Conservation (phyloP, 2,888 invertebrate genomes). For the Melinopterus prodromus region DNA sequence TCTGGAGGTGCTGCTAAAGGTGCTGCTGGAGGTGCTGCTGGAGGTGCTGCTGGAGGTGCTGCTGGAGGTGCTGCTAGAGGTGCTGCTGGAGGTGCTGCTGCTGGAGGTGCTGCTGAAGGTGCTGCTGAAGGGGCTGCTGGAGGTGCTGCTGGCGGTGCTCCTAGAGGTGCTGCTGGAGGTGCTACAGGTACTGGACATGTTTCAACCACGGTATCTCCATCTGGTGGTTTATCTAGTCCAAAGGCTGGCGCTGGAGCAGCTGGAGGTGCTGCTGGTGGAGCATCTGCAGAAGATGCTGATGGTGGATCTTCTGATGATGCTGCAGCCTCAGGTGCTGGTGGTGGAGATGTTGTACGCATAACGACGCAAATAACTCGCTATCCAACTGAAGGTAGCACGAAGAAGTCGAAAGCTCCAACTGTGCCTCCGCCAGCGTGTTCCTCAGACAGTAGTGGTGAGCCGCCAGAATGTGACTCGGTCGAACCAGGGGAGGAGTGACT, state of each 20-base stretch:
- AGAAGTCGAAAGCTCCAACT: conserved; percentile 15
- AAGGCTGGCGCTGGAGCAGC: not conserved
- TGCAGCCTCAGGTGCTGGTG: not conserved
- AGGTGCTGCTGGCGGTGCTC: not conserved
- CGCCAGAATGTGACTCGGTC: conserved; percentile 10
- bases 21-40: not conserved
- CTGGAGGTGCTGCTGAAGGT: not conserved
- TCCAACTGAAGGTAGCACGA: conserved; percentile 9
- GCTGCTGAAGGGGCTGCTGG: not conserved
- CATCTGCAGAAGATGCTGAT: no score
- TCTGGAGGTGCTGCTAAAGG: not conserved
- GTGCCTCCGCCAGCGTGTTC: not conserved
- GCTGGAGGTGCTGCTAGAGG: not conserved
- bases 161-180: not conserved
- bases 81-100: not conserved
- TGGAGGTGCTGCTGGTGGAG: not conserved
- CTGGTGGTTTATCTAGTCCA: not conserved
- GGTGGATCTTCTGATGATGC: not conserved
- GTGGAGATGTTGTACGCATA: not conserved
- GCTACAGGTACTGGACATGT: not conserved
- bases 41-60: not conserved
- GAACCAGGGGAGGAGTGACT: conserved; percentile 5
- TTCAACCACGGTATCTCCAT: not conserved
- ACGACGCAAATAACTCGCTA: not conserved
- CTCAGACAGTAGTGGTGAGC: not conserved